Base-by-base conservation (phyloP, 2,888 invertebrate genomes). In the Eilema griseolum region DNA sequence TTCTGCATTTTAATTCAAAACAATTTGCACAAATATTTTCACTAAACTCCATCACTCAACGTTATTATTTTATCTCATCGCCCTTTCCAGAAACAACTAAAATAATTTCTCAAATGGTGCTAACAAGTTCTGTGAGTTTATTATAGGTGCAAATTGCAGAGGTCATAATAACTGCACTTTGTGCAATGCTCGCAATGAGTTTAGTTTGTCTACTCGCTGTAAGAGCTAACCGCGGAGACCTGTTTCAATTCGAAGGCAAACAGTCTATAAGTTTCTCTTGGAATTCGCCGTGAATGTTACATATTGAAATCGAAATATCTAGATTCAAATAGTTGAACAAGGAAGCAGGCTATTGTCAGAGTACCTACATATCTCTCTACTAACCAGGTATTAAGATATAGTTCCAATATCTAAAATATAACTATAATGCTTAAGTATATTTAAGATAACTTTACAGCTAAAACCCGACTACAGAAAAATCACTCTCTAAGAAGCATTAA, bases 41-140 rank as follows among this genome's bases (percentile, higher is more conserved):
- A 86, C 83, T 77, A 90, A 81, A 90, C 88, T 88, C 86, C 92
- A 92, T 92, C 89, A 91, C 91, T 90, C 80, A 73, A 71, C 71
- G 60, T 67, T 75, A 67, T 69, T 63, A 74, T 61, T 52, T 62
- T 73, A 71, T 74, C 73, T 70, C 70, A 73, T 79, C 83, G 83
- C 84, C 85, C 89, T 86, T 88, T 83, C 79, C 87, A 86, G 86
- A 89, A 88, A 84, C 84, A 75, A 76, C 72, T 66, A 37, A 67
- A 75, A 73, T 72, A 75, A 79, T 80, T 80, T 72, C 75, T 74
- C 78, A 78, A 82, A 75, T 72, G 72, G 60, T 67, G 61, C 73
- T 74, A 79, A 80, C 83, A 82, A 83, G 79, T 80, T 76, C 70
- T 66, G 57, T 56, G 67, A 83, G 75, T 77, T 77, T 67, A 52